Base-by-base conservation (phyloP, 2,888 invertebrate genomes). In the Diarsia dahlii region DNA sequence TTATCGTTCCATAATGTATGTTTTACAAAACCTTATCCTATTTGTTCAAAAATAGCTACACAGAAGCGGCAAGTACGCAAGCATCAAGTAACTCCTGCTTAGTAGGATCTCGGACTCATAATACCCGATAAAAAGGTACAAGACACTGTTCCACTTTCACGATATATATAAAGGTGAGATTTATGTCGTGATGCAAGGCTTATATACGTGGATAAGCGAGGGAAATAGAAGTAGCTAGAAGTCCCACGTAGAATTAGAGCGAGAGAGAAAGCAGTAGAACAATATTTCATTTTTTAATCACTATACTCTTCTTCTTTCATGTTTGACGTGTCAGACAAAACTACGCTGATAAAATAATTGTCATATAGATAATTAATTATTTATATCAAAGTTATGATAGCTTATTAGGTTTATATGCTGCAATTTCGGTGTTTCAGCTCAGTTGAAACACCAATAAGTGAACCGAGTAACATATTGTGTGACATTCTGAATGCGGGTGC, bases 181-280 rank as follows among this genome's bases (percentile, higher is more conserved):
- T 87, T 85, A 85, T 82, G 74, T 63, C 69, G 54, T 76, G 77
- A 69, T 81, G 72, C 67, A 74, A 56, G n/a, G 58, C 60, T 56
- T 56, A 69, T 77, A 82, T 72, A 79, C 71, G 77, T 71, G 72
- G 78, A 84, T 88, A 84, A 86, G 81, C 76, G 78, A 71, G 77
- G 78, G 56, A 79, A 85, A 83, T 71, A 74, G 71, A 72, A 70
- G 34, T 23, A 68, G 74, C n/a, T 56, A 63, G 28, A 28, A 28
- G 12, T 39, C 4, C 39, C 39, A 50, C 23, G 2, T 10, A 34
- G 45, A 60, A 76, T 62, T 46, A 63, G 34, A 52, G 18, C 8
- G 34, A 23, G 20, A 1, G 52, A 73, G 39, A 50, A 6, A 46
- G 20, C 13, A n/a, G n/a, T n/a, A n/a, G n/a, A n/a, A n/a, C n/a